Conservation (phyloP, 2,888 invertebrate species). For the Galeopsomyia nigrocyanea region DNA sequence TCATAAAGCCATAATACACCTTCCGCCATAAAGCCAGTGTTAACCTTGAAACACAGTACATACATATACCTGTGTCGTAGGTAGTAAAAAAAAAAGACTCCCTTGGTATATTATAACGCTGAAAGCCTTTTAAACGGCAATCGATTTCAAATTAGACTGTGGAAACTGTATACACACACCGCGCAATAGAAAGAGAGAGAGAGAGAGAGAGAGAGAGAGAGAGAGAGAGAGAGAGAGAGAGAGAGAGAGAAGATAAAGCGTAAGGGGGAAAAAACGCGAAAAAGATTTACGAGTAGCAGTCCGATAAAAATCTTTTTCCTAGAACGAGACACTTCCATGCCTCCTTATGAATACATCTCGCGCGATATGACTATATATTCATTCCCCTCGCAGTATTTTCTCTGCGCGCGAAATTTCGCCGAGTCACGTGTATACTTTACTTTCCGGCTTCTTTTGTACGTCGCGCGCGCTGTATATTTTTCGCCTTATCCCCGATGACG, state of each 20-base stretch:
- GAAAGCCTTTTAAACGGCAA: conserved; percentile 27
- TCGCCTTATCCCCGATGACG: no score
- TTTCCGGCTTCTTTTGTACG: conserved; percentile 5
- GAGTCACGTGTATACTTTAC: conserved; percentile 11
- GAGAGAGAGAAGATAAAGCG: not conserved
- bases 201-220: not conserved
- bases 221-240: not conserved
- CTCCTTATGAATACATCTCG: conserved; percentile 34
- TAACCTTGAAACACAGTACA: conserved; percentile 19
- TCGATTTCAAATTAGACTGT: conserved; percentile 35
- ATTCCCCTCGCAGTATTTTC: conserved; percentile 1
- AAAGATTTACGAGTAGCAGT: conserved; percentile 25
- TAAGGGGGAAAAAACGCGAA: not conserved
- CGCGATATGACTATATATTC: not conserved
- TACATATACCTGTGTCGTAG: not conserved
- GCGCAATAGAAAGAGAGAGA: not conserved
- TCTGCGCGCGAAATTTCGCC: not conserved
- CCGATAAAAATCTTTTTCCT: conserved; percentile 40
- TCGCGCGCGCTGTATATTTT: no score
- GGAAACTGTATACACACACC: not conserved
- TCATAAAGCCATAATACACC: not conserved
- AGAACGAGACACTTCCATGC: conserved; percentile 25
- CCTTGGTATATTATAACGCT: not conserved
- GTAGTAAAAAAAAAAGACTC: not conserved
- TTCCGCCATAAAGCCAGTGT: not conserved